These are phyloP conservation scores for Alloplasta piceator DNA, from an alignment of 2,888 invertebrate species.

Conservation along the genomic window DNA sequence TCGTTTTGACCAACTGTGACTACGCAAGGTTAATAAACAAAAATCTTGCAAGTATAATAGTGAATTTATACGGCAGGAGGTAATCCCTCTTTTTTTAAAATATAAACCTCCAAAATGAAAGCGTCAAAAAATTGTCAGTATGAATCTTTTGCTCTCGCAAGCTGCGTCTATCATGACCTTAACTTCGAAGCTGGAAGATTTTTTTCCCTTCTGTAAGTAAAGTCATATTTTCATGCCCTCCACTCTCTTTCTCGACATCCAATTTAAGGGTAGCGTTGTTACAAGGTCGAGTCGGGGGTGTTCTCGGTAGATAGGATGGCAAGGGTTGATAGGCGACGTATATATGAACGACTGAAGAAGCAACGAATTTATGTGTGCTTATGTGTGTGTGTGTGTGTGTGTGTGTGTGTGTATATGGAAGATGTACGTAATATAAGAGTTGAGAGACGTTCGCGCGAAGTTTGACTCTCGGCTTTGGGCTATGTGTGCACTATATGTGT, in stretches of 20 bases:
- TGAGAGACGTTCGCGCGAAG: slow-evolving; percentile 14
- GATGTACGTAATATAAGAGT: slow-evolving; percentile 37
- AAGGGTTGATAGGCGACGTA: slow-evolving; percentile 37
- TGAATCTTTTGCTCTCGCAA: not conserved
- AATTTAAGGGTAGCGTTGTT: slow-evolving; percentile 55
- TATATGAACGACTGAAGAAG: slow-evolving; percentile 4
- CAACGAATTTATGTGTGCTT: not conserved
- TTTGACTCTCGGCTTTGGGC: slow-evolving; percentile 13
- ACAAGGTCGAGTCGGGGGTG: slow-evolving; percentile 49
- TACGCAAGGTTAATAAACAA: too few species aligned
- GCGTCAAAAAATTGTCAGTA: too few species aligned
- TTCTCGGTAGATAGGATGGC: slow-evolving; percentile 10
- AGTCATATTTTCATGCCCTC: too few species aligned
- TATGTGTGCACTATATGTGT: not conserved
- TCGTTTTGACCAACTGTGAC: too few species aligned
- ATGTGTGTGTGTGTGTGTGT: not conserved
- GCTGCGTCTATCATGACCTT: not conserved
- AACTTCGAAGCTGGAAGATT: not conserved
- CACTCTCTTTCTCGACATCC: slow-evolving; percentile 28
- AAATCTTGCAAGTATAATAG: too few species aligned
- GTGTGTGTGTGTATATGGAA: slow-evolving; percentile 15
- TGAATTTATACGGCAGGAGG: too few species aligned
- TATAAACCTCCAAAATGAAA: too few species aligned
- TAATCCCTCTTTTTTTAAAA: too few species aligned
- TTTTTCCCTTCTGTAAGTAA: not conserved